Evolutionary conservation across 2,888 invertebrate genomes (phyloP), one percentile per base, ranked within the genome.

Genomic region (Tetragonisca angustula): DNA sequence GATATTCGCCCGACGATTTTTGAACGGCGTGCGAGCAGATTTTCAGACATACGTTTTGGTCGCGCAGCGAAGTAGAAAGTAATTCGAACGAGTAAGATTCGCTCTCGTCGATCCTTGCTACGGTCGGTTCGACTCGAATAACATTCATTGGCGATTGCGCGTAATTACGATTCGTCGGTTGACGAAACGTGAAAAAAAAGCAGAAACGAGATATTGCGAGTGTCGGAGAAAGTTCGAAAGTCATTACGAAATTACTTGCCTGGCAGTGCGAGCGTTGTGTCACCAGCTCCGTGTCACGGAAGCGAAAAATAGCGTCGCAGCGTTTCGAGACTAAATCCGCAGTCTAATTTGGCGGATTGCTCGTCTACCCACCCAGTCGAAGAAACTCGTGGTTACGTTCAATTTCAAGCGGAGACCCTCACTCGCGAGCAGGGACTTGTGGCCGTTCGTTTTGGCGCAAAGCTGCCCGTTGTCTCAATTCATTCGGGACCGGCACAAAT

Each of bases 321-420:
- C 67, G 80, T 87, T 83, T 76, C 79, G 74, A 73, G 81, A 86
- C n/a, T n/a, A n/a, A n/a, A 80, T 83, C 83, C 73, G 72, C 68
- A 21, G 82, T 75, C 83, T 76, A 84, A 88, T 88, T 84, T 81
- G 76, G 71, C 61, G 80, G 75, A 24, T 78, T 77, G 59, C 72
- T 56, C 49, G 64, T 36, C 24, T 11, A 64, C 9, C 43, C 9
- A 32, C 17, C 17, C 9, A 19, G 27, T 21, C 43, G 56, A 59
- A 24, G 13, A 19, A 50, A 59, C 36, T 59, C 36, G 68, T 59
- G 54, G 69, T 64, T 81, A 73, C 24, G n/a, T 43, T 59, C 73
- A 85, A 70, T 79, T 27, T 27, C 71, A 52, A 74, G 27, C 43
- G 49, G 17, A 43, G 32, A 32, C 3, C 32, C 32, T 32, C 64